Evolutionary conservation across 2,797 vertebrate genomes (phyloP), one percentile per base, ranked within the genome.

Genomic region (Acestrorhynchus altus): DNA sequence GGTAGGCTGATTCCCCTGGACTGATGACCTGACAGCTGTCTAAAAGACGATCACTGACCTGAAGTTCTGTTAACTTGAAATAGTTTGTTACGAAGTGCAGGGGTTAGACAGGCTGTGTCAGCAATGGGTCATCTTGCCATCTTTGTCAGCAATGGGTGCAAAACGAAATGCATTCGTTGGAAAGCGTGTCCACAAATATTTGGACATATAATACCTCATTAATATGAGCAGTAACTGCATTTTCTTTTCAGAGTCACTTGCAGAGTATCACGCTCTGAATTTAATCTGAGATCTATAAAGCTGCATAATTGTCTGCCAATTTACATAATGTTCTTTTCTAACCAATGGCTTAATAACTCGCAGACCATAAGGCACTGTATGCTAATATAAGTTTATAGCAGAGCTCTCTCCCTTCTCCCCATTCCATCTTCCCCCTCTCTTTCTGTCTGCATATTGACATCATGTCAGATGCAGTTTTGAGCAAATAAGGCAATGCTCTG

Each of bases 381-480:
- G 6, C 9, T 24, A 65, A 22, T 46, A 60, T 12, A 24, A 69
- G 42, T 31, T 46, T n/a, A 46, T 35, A 24, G 47, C 61, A 78
- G 20, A 12, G 2, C 40, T 57, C 15, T 8, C 47, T 57, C 28
- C 20, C 70, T 64, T 76, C 28, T 26, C 13, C 31, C 39, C 35
- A 39, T 28, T 22, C n/a, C n/a, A n/a, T n/a, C 24, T 47, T 51
- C 22, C 20, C 35, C n/a, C 67, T 16, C 16, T 28, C 51, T 35
- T 35, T 57, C 39, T 31, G 11, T 44, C 24, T 56, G 49, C 40
- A 57, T 42, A 18, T 35, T 65, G 54, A 49, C 64, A 69, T 26
- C 13, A 6, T 77, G 16, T 73, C 57, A 72, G 68, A 64, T 76
- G 39, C 64, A 66, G 42, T 76, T 80, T 42, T 70, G 52, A 35